These are phyloP conservation scores for Delphinapterus leucas DNA, from an alignment of 2,113 vertebrate species.

Conservation along the genomic window DNA sequence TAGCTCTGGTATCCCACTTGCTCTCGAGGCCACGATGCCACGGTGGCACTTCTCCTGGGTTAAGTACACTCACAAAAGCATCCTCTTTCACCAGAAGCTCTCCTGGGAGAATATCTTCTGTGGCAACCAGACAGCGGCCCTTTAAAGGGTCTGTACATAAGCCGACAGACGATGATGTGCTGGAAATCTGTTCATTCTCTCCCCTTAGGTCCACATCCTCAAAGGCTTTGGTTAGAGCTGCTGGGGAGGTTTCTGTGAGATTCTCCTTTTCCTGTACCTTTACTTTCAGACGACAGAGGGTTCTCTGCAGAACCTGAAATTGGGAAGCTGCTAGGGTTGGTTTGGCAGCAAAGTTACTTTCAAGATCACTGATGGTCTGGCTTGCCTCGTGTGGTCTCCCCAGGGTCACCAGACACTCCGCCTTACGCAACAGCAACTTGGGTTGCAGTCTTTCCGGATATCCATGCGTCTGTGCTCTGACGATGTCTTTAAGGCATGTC, in stretches of 20 bases:
- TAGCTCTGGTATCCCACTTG: slow-evolving; percentile 46
- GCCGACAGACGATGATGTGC: slow-evolving; percentile 79
- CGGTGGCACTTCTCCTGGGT: slow-evolving; percentile 80
- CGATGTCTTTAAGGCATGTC: slow-evolving; percentile 91
- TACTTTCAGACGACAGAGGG: slow-evolving; percentile 69
- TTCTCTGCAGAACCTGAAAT: slow-evolving; percentile 62
- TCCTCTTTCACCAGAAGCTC: slow-evolving; percentile 89
- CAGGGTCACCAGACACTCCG: slow-evolving; percentile 85
- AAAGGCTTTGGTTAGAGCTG: not conserved
- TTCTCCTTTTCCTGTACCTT: slow-evolving; percentile 26
- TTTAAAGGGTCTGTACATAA: slow-evolving; percentile 82
- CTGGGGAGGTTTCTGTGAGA: not conserved
- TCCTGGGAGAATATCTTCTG: slow-evolving; percentile 84
- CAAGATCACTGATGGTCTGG: slow-evolving; percentile 49
- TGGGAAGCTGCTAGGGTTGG: not conserved
- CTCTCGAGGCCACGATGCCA: slow-evolving; percentile 11
- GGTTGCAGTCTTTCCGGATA: slow-evolving; percentile 88
- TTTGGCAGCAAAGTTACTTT: slow-evolving; percentile 48
- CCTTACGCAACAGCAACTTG: slow-evolving; percentile 87
- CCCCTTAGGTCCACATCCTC: slow-evolving; percentile 55
- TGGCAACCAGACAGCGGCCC: slow-evolving; percentile 90
- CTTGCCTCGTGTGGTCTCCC: slow-evolving; percentile 71
- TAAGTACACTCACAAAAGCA: slow-evolving; percentile 91
- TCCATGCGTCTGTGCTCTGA: slow-evolving; percentile 83
- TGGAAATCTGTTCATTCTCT: slow-evolving; percentile 67